phyloP scores from a whole-genome alignment of 2,797 vertebrate species.

The Sciurus carolinensis region DNA sequence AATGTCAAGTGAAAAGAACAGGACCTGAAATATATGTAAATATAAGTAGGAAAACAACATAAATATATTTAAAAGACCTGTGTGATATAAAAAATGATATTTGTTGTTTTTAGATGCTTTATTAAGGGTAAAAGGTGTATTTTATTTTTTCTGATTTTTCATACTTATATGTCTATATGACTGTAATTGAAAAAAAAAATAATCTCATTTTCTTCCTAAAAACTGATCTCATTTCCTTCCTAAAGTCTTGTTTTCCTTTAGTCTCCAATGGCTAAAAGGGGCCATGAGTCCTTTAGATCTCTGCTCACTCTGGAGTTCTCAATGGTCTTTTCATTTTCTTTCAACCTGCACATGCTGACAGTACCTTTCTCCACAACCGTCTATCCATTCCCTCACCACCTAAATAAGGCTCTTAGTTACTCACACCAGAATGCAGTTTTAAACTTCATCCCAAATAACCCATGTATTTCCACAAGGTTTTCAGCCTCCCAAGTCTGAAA shows the following conservation, averaged over 20 bases:
- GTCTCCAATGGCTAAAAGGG: neutral
- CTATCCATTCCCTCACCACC: neutral
- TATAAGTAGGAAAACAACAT: neutral
- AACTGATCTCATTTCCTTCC: neutral
- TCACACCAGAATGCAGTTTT: neutral
- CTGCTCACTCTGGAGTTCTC: neutral
- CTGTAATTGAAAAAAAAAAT: neutral
- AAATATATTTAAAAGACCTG: neutral
- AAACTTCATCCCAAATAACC: neutral
- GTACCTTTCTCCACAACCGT: neutral
- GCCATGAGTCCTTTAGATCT: neutral
- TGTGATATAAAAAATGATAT: neutral
- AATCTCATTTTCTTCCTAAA: neutral
- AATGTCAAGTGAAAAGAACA: conserved; percentile 1
- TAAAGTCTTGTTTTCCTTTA: neutral
- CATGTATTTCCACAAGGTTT: neutral
- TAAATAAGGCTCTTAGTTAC: neutral
- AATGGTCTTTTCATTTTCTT: neutral
- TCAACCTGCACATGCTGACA: neutral
- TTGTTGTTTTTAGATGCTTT: neutral
- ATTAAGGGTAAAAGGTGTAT: neutral
- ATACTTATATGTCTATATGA: neutral
- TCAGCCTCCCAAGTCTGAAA: neutral
- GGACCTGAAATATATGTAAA: neutral
- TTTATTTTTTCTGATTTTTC: conserved; percentile 28